Percentiles rank a stretch among this genome's conserved stretches.
These are phyloP conservation scores for Danaus melanippus DNA, from an alignment of 1,140 invertebrate species.

Conservation along the genomic window DNA sequence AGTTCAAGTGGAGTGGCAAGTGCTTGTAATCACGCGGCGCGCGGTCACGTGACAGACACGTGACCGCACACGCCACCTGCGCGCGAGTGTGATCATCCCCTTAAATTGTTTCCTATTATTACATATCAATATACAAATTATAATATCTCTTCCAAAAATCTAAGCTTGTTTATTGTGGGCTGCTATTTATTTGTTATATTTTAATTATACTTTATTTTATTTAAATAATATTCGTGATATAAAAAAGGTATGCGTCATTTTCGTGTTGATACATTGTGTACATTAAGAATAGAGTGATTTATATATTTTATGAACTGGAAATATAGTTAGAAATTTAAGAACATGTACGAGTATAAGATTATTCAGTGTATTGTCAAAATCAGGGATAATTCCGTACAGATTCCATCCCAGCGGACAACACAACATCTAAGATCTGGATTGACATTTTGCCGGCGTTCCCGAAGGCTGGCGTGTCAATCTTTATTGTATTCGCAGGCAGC, in stretches of 20 bases:
- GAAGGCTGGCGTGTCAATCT: slow-evolving; percentile 49
- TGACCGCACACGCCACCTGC: slow-evolving; percentile 32
- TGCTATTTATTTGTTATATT: too few species aligned
- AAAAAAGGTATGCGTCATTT: too few species aligned
- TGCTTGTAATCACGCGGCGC: slow-evolving; percentile 48
- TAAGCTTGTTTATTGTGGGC: too few species aligned
- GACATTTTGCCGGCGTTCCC: slow-evolving; percentile 55
- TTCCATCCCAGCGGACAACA: slow-evolving; percentile 23
- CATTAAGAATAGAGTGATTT: too few species aligned
- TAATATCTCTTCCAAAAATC: too few species aligned
- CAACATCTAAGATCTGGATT: slow-evolving; percentile 60
- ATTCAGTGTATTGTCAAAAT: slow-evolving; percentile 1
- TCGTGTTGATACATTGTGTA: too few species aligned
- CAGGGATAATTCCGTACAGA: slow-evolving; percentile 17
- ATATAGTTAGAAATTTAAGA: too few species aligned
- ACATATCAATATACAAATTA: not conserved
- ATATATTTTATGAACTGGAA: too few species aligned
- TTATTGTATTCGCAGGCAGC: slow-evolving; percentile 36
- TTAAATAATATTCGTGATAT: too few species aligned
- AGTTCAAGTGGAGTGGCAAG: slow-evolving; percentile 34
- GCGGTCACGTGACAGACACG: slow-evolving; percentile 18
- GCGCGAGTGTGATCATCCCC: slow-evolving; percentile 5
- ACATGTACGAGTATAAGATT: too few species aligned
- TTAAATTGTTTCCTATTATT: slow-evolving; percentile 8
- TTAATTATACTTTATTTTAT: too few species aligned